phyloP scores from a whole-genome alignment of 1,140 invertebrate species.

The Philopotamus ludificatus region DNA sequence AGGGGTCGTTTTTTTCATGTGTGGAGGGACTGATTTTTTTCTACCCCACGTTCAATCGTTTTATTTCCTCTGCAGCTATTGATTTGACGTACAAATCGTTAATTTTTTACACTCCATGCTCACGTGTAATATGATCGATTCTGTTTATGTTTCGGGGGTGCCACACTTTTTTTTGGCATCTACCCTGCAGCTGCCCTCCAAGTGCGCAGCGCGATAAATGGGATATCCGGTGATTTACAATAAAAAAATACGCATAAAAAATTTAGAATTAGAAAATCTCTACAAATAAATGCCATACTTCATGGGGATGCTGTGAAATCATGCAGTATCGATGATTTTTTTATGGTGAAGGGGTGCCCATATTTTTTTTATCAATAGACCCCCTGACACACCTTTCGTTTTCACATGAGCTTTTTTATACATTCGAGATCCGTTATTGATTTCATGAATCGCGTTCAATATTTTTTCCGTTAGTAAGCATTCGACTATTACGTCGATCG shows the following conservation, averaged over 20 bases:
- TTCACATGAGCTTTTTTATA: slow-evolving; percentile 13
- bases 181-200: background rate
- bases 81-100: slow-evolving; percentile 26
- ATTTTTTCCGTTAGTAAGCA: slow-evolving; percentile 11
- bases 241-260: background rate
- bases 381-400: slow-evolving; percentile 16
- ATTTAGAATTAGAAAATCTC: background rate
- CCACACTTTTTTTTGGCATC: background rate
- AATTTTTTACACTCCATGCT: slow-evolving; percentile 7
- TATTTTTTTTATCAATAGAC: slow-evolving; percentile 20
- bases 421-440: slow-evolving; percentile 10
- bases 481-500: slow-evolving; percentile 2
- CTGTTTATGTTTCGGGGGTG: background rate
- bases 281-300: background rate
- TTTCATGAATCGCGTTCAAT: slow-evolving; percentile 21
- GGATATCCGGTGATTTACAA: background rate
- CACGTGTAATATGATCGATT: slow-evolving; percentile 9
- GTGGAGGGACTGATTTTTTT: background rate
- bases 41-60: background rate
- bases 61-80: background rate
- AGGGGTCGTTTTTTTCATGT: background rate
- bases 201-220: background rate
- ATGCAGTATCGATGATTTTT: slow-evolving; percentile 3
- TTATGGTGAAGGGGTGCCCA: slow-evolving; percentile 13
- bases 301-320: slow-evolving; percentile 5